phyloP scores from a whole-genome alignment of 2,113 vertebrate species.

The Spermophilus dauricus region DNA sequence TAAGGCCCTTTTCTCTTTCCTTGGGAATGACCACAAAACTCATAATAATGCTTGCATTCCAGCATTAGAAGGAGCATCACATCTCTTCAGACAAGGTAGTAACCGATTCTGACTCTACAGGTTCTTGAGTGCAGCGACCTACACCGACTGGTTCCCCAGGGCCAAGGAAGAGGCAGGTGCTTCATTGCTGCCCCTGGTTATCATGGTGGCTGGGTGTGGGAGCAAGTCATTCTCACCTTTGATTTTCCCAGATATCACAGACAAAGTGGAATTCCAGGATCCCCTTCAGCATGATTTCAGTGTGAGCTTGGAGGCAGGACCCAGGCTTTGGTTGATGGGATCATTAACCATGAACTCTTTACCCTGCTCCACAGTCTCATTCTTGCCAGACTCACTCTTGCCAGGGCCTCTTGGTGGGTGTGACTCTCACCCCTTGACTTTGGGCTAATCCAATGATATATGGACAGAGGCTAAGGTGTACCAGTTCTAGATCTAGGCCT shows the following conservation, averaged over 20 bases:
- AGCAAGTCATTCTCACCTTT: rapidly evolving
- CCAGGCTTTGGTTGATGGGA: not conserved
- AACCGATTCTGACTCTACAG: not conserved
- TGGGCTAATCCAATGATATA: not conserved
- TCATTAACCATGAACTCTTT: not conserved
- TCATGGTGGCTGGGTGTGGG: not conserved
- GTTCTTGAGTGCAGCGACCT: not conserved
- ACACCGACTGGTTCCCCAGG: not conserved
- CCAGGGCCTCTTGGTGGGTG: not conserved
- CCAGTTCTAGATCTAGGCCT: not conserved
- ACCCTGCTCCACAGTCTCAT: not conserved
- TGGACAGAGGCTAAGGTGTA: not conserved
- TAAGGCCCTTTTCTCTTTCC: not conserved
- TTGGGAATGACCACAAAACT: not conserved
- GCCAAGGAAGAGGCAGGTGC: rapidly evolving
- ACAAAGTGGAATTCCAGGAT: not conserved
- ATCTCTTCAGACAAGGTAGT: not conserved
- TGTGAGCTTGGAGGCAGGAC: not conserved
- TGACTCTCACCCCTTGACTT: not conserved
- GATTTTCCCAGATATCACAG: not conserved
- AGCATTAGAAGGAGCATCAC: not conserved
- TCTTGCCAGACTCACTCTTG: not conserved
- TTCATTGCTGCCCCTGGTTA: not conserved
- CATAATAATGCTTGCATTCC: not conserved
- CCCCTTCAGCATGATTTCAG: not conserved